Conservation (phyloP, 2,113 vertebrate genomes). For the Spilogale gracilis region DNA sequence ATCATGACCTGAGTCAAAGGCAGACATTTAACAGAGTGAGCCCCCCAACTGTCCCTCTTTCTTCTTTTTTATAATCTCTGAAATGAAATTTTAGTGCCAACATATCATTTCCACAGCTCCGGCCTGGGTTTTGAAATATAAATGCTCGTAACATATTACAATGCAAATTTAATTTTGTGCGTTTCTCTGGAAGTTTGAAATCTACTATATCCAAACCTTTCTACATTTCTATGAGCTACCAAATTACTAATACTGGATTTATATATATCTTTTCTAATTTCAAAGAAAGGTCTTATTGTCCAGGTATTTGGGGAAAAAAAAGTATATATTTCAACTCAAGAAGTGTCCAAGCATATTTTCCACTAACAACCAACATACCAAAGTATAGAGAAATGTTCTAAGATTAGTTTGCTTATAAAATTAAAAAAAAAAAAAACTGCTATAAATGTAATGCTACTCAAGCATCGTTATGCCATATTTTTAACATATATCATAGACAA, state of each 20-base stretch:
- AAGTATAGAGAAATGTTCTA: not conserved
- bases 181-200: not conserved
- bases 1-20: too few species aligned
- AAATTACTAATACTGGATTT: not conserved
- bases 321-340: not conserved
- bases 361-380: not conserved
- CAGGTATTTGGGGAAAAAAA: not conserved
- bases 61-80: not conserved
- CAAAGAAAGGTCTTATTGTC: not conserved
- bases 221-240: too few species aligned
- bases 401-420: not conserved
- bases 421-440: not conserved
- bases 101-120: not conserved
- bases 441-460: not conserved
- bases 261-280: not conserved
- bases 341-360: not conserved
- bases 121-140: not conserved
- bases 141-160: not conserved
- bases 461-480: not conserved
- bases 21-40: too few species aligned
- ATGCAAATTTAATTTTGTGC: not conserved
- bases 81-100: not conserved
- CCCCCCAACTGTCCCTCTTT: too few species aligned
- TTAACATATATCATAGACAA: not conserved
- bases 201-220: too few species aligned